Percentiles rank a stretch among this genome's conserved stretches.
These are phyloP conservation scores for Recurvirostra avosetta DNA, from an alignment of 2,113 vertebrate genomes.

Conservation along the genomic window DNA sequence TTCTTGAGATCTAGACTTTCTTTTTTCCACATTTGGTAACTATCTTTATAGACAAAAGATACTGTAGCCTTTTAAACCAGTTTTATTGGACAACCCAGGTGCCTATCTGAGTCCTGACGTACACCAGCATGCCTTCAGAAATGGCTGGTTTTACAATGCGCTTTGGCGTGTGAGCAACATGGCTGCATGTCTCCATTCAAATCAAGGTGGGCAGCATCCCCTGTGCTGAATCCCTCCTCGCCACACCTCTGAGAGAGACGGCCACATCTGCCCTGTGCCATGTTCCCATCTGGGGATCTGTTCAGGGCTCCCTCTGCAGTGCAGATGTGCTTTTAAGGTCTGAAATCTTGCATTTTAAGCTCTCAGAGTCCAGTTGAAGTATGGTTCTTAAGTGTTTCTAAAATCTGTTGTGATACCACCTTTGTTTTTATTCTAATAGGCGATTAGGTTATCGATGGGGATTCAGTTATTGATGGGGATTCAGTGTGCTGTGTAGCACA, in stretches of 20 bases:
- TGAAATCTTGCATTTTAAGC: neutral
- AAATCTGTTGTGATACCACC: neutral
- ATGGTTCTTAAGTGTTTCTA: neutral
- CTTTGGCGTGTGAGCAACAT: neutral
- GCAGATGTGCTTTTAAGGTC: neutral
- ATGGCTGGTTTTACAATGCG: accelerated
- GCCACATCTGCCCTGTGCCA: accelerated
- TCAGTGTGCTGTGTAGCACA: neutral
- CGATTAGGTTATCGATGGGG: neutral
- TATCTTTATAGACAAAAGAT: neutral
- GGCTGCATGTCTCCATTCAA: neutral
- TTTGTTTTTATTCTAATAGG: neutral
- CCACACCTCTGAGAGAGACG: neutral
- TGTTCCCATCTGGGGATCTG: neutral
- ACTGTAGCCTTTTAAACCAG: neutral
- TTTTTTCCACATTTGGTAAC: neutral
- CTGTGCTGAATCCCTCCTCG: neutral
- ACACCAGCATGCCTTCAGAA: neutral
- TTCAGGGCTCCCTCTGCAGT: neutral
- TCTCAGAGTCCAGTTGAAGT: neutral
- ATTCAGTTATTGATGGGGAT: neutral
- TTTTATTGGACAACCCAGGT: neutral
- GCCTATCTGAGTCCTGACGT: neutral
- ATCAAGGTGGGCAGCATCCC: neutral
- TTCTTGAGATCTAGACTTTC: neutral